A percentile compares a stretch with the other conserved stretches of the same genome.
These are phyloP conservation scores for Latrodectus elegans DNA, from an alignment of 2,888 invertebrate genomes.

Conservation along the genomic window DNA sequence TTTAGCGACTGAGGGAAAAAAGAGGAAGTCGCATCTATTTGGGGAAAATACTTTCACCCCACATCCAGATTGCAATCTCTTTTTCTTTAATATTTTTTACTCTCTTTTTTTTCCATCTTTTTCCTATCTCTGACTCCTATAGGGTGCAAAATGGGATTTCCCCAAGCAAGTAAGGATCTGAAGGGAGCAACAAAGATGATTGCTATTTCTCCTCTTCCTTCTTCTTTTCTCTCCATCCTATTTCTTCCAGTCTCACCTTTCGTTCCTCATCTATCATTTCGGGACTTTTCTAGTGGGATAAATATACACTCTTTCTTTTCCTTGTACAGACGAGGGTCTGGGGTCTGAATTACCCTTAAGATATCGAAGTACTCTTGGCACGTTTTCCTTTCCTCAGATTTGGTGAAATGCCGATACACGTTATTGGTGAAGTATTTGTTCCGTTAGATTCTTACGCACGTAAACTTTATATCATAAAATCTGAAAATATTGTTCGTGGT, in stretches of 20 bases:
- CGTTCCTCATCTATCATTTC: conserved; percentile 35
- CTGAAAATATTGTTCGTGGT: too few relatives aligned
- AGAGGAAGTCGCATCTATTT: conserved; percentile 20
- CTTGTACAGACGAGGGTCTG: background rate
- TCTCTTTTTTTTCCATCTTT: background rate
- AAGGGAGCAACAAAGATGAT: conserved; percentile 17
- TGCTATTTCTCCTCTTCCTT: conserved; percentile 22
- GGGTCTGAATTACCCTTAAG: too few relatives aligned
- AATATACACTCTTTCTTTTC: background rate
- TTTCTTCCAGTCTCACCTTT: conserved; percentile 21
- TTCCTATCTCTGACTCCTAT: background rate
- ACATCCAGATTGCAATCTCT: background rate
- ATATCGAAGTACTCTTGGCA: too few relatives aligned
- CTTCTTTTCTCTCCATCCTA: background rate
- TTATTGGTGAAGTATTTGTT: too few relatives aligned
- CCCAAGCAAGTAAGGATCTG: background rate
- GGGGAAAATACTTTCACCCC: background rate
- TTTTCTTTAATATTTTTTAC: background rate
- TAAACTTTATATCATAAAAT: too few relatives aligned
- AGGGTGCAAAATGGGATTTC: conserved; percentile 27
- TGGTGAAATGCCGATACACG: too few relatives aligned
- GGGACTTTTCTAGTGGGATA: background rate
- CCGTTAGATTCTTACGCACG: too few relatives aligned
- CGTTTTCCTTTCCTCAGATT: too few relatives aligned
- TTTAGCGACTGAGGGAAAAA: background rate